A percentile compares a stretch with the other conserved stretches of the same genome.
phyloP scores from a whole-genome alignment of 2,888 invertebrate species.

The Euproctis similis region DNA sequence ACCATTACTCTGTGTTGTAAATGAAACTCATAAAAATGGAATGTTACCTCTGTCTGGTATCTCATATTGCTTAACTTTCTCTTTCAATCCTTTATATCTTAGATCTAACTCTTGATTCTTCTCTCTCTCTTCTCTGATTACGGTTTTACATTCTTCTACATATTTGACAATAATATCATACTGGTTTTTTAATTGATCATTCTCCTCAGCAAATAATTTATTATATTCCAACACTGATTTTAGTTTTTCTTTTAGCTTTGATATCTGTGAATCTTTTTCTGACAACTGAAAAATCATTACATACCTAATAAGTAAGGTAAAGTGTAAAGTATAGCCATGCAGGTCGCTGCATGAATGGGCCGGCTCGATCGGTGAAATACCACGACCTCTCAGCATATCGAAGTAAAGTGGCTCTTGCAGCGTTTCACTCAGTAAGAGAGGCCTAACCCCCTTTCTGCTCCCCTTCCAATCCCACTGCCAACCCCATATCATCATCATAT shows the following conservation, averaged over 20 bases:
- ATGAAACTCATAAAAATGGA: too few species aligned
- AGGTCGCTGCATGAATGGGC: too few species aligned
- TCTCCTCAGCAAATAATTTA: constrained; percentile 78
- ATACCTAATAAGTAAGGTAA: too few species aligned
- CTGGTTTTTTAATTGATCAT: constrained; percentile 70
- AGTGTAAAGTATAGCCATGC: too few species aligned
- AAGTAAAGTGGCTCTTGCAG: too few species aligned
- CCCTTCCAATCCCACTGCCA: too few species aligned
- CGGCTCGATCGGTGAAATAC: too few species aligned
- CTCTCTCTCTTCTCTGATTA: constrained; percentile 63
- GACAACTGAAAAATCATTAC: constrained; percentile 64
- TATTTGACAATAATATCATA: constrained; percentile 65
- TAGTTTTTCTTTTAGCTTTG: constrained; percentile 78
- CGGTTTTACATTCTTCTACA: constrained; percentile 68
- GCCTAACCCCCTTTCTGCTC: too few species aligned
- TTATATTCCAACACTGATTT: constrained; percentile 76
- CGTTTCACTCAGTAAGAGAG: too few species aligned
- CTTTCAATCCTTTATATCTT: constrained; percentile 46
- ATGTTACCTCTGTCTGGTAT: constrained; percentile 53
- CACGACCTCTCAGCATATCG: too few species aligned
- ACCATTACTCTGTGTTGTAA: too few species aligned
- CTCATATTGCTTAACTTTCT: constrained; percentile 56
- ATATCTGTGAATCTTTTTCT: constrained; percentile 76
- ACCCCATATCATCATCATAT: too few species aligned
- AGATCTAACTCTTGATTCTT: constrained; percentile 42